Evolutionary conservation across 92 coral and sea anemone genomes (phyloP).

Genomic region (Heteractis magnifica): DNA sequence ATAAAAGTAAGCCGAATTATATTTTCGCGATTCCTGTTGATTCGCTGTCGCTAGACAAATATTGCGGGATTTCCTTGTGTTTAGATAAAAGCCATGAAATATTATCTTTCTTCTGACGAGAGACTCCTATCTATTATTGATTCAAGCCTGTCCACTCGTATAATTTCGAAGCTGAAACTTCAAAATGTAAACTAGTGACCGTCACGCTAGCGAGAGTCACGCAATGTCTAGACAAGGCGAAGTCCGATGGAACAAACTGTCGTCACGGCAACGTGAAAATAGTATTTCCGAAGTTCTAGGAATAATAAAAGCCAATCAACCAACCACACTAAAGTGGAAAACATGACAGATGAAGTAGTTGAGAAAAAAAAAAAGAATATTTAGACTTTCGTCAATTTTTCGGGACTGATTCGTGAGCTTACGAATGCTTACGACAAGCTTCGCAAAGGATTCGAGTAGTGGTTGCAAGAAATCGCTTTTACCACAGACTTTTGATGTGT

Average conservation of each 20-base stretch:
- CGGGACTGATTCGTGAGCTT: too few relatives aligned
- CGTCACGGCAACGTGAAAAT: conserved; percentile 1
- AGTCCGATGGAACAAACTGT: neutral
- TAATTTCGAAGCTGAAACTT: neutral
- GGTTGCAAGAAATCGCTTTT: too few relatives aligned
- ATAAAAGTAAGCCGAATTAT: neutral
- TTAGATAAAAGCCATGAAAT: conserved; percentile 4
- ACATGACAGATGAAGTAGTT: too few relatives aligned
- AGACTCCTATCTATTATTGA: conserved; percentile 2
- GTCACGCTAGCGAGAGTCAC: neutral
- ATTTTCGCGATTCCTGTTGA: neutral
- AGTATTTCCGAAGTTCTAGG: neutral
- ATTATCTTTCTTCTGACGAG: neutral
- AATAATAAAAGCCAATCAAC: too few relatives aligned
- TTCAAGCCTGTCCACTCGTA: neutral
- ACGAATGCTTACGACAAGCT: too few relatives aligned
- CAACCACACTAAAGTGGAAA: too few relatives aligned
- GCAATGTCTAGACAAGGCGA: neutral
- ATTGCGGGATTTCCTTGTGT: conserved; percentile 1
- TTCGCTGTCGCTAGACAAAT: neutral
- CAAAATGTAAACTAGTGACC: neutral
- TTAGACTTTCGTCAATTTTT: too few relatives aligned
- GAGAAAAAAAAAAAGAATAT: too few relatives aligned
- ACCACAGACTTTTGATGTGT: too few relatives aligned
- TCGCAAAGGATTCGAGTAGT: too few relatives aligned